phyloP scores from a whole-genome alignment of 2,888 invertebrate genomes.

The Netelia virgata region DNA sequence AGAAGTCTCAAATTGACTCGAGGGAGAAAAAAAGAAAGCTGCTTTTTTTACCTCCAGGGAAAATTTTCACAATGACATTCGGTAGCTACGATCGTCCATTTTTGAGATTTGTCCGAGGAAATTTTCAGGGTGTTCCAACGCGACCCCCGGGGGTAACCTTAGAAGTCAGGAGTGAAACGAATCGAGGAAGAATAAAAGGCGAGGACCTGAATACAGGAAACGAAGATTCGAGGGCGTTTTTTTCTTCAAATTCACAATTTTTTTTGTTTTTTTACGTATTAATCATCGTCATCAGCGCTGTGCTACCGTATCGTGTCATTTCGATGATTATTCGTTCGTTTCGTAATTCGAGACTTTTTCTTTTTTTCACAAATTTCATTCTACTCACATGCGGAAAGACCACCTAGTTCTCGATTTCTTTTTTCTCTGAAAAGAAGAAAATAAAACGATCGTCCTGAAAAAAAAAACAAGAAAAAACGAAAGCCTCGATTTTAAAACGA shows the following conservation, averaged over 20 bases:
- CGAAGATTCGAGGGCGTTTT: constrained; percentile 17
- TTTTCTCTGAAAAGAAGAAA: neutral
- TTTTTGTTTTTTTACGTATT: neutral
- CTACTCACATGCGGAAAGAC: neutral
- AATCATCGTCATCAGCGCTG: constrained; percentile 4
- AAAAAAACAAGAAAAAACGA: too few species aligned
- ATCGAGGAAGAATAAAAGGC: constrained; percentile 44
- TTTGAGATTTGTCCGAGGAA: too few species aligned
- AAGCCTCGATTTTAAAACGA: too few species aligned
- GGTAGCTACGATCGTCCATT: too few species aligned
- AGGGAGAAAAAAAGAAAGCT: neutral
- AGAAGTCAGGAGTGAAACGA: constrained; percentile 46
- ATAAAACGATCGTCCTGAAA: too few species aligned
- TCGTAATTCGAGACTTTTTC: constrained; percentile 29
- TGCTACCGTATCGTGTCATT: constrained; percentile 55
- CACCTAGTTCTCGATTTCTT: constrained; percentile 13
- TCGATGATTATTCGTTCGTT: neutral
- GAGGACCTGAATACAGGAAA: constrained; percentile 19
- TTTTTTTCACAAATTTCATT: neutral
- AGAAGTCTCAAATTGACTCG: neutral
- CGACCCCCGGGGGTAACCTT: constrained; percentile 9
- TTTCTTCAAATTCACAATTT: constrained; percentile 39
- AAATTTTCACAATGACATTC: too few species aligned
- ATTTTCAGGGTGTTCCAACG: neutral
- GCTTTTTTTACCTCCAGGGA: neutral